Conservation (phyloP, 2,797 vertebrate genomes). For the Tinamus major region DNA sequence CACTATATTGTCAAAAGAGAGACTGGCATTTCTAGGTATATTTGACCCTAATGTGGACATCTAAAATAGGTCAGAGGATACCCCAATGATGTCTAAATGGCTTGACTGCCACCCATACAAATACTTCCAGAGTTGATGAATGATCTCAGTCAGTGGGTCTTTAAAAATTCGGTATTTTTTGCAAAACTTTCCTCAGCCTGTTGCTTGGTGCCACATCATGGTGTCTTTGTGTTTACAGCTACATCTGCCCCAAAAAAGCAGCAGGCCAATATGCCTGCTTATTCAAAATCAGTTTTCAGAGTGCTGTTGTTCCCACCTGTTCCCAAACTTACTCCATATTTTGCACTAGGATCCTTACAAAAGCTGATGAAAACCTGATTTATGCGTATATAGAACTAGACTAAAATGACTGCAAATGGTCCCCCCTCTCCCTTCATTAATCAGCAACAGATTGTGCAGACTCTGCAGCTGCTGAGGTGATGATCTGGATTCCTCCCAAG, state of each 20-base stretch:
- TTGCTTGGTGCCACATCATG: background rate
- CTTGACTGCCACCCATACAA: background rate
- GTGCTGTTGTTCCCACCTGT: background rate
- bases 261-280: background rate
- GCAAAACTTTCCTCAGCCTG: background rate
- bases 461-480: constrained; percentile 38
- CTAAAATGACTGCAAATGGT: constrained; percentile 21
- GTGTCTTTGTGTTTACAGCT: background rate
- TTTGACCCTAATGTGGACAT: background rate
- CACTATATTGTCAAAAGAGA: background rate
- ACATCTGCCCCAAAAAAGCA: background rate
- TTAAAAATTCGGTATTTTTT: background rate
- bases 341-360: background rate
- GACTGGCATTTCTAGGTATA: background rate
- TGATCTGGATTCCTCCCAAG: constrained; percentile 53
- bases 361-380: constrained; percentile 40
- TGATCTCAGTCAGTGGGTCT: background rate
- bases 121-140: background rate
- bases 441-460: constrained; percentile 57
- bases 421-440: constrained; percentile 26
- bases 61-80: background rate
- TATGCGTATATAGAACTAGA: constrained; percentile 8
- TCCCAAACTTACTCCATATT: background rate
- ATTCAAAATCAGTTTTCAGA: background rate
- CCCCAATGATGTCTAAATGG: background rate